phyloP scores from a whole-genome alignment of 2,797 vertebrate species.

The Pogonophryne albipinna region DNA sequence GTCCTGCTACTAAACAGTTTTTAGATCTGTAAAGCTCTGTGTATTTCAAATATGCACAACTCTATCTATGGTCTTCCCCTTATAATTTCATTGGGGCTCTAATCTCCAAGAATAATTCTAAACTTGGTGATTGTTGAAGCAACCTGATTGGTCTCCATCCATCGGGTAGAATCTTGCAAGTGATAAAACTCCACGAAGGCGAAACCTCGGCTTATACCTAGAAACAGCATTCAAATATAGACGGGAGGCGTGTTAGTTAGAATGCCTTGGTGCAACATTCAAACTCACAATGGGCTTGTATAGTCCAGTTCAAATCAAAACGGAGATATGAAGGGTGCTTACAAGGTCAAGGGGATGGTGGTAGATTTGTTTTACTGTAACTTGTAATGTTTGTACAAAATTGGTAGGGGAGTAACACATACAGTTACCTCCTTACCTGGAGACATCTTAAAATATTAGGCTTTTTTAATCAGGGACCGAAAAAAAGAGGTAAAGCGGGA shows the following conservation, averaged over 20 bases:
- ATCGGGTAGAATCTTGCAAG: constrained; percentile 99
- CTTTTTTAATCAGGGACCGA: constrained; percentile 85
- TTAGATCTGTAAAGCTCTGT: constrained; percentile 19
- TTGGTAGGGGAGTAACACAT: constrained; percentile 21
- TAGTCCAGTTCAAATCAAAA: constrained; percentile 57
- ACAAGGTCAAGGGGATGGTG: constrained; percentile 82
- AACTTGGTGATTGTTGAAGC: constrained; percentile 99
- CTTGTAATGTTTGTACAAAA: constrained; percentile 83
- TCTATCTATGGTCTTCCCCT: constrained; percentile 22
- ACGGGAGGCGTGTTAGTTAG: constrained; percentile 99
- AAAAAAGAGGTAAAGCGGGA: constrained; percentile 82
- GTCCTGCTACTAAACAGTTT: constrained; percentile 22
- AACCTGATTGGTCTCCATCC: constrained; percentile 99
- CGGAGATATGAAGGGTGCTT: constrained; percentile 33
- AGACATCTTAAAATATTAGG: constrained; percentile 36
- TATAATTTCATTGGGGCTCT: constrained; percentile 48
- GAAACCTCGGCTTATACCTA: constrained; percentile 99
- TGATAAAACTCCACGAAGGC: constrained; percentile 99
- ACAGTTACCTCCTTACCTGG: constrained; percentile 60
- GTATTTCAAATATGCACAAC: constrained; percentile 17
- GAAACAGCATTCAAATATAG: constrained; percentile 99
- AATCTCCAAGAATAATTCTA: constrained; percentile 87
- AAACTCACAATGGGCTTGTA: constrained; percentile 93
- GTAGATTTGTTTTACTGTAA: constrained; percentile 90
- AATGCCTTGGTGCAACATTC: constrained; percentile 88